These are phyloP conservation scores for Oxyscelio sp. DNA, from an alignment of 2,888 invertebrate species.

Conservation along the genomic window DNA sequence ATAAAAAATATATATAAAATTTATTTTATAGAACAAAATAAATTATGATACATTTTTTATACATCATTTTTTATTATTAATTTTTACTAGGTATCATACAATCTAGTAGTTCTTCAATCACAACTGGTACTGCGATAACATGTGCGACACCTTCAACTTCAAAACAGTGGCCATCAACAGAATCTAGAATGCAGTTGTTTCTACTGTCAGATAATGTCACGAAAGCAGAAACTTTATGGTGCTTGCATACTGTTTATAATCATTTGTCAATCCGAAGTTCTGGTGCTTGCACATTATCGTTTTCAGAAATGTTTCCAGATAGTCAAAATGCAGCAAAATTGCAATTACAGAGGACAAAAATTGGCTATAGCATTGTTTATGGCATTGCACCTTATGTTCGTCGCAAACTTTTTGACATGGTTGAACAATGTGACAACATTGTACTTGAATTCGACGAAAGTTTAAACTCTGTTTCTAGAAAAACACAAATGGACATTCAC, in stretches of 20 bases:
- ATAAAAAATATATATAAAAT: too few relatives aligned
- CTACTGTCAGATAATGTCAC: constrained; percentile 13
- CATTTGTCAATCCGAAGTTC: constrained; percentile 23
- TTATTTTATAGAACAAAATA: too few relatives aligned
- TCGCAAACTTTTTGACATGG: constrained; percentile 33
- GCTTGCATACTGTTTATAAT: background rate
- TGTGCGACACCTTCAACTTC: too few relatives aligned
- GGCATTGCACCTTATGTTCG: constrained; percentile 68
- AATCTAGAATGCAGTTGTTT: background rate
- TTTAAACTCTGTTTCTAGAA: constrained; percentile 73
- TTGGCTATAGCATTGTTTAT: constrained; percentile 68
- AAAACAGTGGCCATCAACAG: too few relatives aligned
- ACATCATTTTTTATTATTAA: too few relatives aligned
- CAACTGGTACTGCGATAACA: too few relatives aligned
- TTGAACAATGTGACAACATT: constrained; percentile 44
- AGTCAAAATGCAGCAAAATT: constrained; percentile 13
- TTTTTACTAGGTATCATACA: too few relatives aligned
- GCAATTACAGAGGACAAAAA: constrained; percentile 66
- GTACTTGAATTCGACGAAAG: constrained; percentile 73
- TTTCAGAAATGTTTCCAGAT: constrained; percentile 9
- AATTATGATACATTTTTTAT: too few relatives aligned
- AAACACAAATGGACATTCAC: constrained; percentile 79
- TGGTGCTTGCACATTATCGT: background rate
- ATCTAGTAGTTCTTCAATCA: too few relatives aligned
- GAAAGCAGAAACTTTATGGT: constrained; percentile 34